Evolutionary conservation across 2,888 invertebrate species (phyloP).

Genomic region (Cancer borealis): DNA sequence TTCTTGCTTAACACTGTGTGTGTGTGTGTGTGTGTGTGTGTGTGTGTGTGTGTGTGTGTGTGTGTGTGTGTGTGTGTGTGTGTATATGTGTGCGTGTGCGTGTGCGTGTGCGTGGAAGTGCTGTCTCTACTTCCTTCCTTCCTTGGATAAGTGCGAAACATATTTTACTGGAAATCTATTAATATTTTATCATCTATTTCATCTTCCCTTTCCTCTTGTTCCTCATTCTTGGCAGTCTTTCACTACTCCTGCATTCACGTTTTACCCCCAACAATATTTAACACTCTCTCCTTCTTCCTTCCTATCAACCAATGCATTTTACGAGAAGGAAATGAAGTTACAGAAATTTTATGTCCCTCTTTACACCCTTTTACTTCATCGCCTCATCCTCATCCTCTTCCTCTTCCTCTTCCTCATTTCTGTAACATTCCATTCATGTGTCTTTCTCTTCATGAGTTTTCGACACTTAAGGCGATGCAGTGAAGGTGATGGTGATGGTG

Average conservation of each 20-base stretch:
- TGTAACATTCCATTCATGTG: background rate
- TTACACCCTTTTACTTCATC: background rate
- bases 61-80: background rate
- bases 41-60: background rate
- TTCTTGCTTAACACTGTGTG: background rate
- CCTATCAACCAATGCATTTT: background rate
- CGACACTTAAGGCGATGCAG: background rate
- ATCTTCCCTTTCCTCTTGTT: background rate
- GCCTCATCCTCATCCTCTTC: slow-evolving; percentile 18
- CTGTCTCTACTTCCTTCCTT: background rate
- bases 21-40: slow-evolving; percentile 8
- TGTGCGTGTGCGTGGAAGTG: background rate
- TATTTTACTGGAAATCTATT: background rate
- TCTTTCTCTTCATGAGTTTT: background rate
- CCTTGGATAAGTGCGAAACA: background rate
- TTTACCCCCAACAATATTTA: background rate
- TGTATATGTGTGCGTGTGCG: background rate
- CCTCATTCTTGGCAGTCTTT: background rate
- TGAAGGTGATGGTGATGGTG: background rate
- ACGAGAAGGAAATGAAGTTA: background rate
- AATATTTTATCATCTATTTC: background rate
- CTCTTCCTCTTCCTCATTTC: background rate
- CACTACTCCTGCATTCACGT: background rate
- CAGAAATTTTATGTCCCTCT: background rate
- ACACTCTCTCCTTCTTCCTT: background rate